These are phyloP conservation scores for Turritopsis dohrnii DNA, from an alignment of 30 jellyfish, hydroid and myxozoan genomes.

Conservation along the genomic window DNA sequence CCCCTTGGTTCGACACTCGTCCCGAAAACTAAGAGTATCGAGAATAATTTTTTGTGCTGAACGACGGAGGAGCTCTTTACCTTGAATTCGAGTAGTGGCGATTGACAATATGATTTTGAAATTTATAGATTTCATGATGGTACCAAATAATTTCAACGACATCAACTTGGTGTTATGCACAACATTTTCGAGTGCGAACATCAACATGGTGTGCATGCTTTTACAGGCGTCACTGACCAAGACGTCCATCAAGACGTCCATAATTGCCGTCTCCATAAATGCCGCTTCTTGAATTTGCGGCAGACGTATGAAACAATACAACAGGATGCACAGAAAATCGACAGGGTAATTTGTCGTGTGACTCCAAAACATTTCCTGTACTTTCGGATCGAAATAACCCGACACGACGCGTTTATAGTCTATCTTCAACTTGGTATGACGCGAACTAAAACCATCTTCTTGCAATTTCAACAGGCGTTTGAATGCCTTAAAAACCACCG, in stretches of 20 bases:
- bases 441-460: neutral
- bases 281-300: neutral
- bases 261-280: neutral
- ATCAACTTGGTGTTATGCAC: neutral
- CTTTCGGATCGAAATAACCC: neutral
- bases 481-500: neutral
- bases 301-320: constrained; percentile 5
- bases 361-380: neutral
- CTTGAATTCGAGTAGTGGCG: neutral
- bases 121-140: neutral
- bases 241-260: neutral
- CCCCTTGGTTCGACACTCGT: neutral
- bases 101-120: neutral
- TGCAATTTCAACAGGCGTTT: neutral
- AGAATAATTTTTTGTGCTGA: neutral
- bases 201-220: neutral
- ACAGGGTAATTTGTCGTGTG: neutral
- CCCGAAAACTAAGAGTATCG: neutral
- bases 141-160: neutral
- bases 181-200: neutral
- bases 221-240: neutral
- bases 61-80: neutral
- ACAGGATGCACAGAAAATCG: neutral
- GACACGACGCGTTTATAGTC: constrained; percentile 8
- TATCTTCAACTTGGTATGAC: neutral